phyloP scores from a whole-genome alignment of 2,888 invertebrate species.

The Phaedon cochleariae region DNA sequence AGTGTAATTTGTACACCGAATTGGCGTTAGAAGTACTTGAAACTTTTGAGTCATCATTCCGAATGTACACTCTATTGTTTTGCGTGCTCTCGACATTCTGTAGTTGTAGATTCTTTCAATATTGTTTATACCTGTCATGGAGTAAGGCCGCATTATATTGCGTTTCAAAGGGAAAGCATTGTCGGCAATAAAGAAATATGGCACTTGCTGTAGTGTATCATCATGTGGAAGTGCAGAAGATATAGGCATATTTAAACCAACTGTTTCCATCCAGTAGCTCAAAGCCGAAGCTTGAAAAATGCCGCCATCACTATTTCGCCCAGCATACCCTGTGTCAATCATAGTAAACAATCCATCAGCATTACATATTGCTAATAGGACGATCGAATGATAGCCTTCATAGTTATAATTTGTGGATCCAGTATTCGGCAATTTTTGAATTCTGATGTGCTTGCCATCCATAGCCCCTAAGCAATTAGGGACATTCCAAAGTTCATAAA shows the following conservation, averaged over 20 bases:
- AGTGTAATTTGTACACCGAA: constrained; percentile 13
- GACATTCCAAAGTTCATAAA: constrained; percentile 44
- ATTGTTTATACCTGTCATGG: not conserved
- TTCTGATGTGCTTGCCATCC: constrained; percentile 50
- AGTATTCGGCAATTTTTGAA: constrained; percentile 42
- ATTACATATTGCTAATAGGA: constrained; percentile 11
- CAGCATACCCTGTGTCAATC: constrained; percentile 11
- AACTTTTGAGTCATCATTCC: constrained; percentile 35
- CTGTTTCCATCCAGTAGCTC: too few relatives aligned
- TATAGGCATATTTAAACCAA: not conserved
- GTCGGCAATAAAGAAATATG: constrained; percentile 6
- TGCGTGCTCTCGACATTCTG: constrained; percentile 22
- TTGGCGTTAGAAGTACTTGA: constrained; percentile 20
- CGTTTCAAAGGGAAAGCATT: not conserved
- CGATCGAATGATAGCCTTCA: constrained; percentile 40
- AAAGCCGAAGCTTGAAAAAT: constrained; percentile 31
- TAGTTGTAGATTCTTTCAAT: constrained; percentile 1
- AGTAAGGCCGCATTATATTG: constrained; percentile 5
- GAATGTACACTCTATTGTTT: constrained; percentile 30
- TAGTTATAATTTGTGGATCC: constrained; percentile 46
- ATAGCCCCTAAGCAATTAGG: constrained; percentile 31
- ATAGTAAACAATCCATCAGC: constrained; percentile 18
- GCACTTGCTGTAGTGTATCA: not conserved
- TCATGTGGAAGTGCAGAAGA: not conserved
- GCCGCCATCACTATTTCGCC: too few relatives aligned